phyloP scores from a whole-genome alignment of 2,797 vertebrate species.

The Takifugu ocellatus region DNA sequence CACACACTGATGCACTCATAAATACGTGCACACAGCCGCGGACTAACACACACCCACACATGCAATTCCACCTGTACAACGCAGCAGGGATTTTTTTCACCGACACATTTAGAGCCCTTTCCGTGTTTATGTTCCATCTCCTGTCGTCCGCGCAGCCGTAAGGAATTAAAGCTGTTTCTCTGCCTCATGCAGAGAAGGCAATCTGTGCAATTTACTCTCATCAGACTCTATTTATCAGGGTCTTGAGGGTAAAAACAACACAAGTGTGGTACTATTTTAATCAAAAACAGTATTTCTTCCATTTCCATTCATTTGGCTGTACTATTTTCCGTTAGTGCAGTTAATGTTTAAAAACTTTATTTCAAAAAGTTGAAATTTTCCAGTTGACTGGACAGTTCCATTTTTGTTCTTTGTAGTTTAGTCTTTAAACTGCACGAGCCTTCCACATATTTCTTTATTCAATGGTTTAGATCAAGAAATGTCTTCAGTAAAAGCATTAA shows the following conservation, averaged over 20 bases:
- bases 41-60: constrained; percentile 35
- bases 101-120: constrained; percentile 55
- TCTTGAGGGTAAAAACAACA: constrained; percentile 30
- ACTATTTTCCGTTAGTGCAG: background rate
- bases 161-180: constrained; percentile 71
- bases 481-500: no score
- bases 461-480: no score
- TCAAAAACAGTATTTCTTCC: background rate
- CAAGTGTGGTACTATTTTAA: constrained; percentile 20
- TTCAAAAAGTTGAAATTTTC: no score
- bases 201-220: constrained; percentile 63
- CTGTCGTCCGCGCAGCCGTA: constrained; percentile 48
- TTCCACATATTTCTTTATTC: background rate
- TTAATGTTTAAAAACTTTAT: no score
- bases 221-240: constrained; percentile 60
- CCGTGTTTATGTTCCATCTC: constrained; percentile 61
- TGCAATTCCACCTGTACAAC: constrained; percentile 49
- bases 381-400: no score
- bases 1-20: background rate
- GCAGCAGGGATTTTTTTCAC: constrained; percentile 56
- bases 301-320: background rate
- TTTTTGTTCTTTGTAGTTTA: background rate
- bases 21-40: constrained; percentile 7
- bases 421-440: background rate
- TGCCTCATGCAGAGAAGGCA: constrained; percentile 51